Percentiles rank a stretch among this genome's conserved stretches.
phyloP scores from a whole-genome alignment of 30 jellyfish, hydroid and myxozoan species.

The Turritopsis dohrnii region DNA sequence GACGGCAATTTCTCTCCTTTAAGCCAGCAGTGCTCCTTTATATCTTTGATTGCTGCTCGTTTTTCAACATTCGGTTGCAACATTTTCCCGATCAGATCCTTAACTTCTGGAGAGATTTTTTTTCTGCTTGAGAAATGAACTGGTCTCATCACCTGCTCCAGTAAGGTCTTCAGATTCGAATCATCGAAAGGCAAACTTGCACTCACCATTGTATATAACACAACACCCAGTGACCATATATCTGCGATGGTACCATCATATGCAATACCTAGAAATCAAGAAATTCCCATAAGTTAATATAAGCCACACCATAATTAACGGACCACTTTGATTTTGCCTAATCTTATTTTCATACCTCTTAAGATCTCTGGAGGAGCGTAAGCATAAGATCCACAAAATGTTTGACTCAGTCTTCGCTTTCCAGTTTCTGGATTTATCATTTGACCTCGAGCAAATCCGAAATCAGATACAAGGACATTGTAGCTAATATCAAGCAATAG shows the following conservation, averaged over 20 bases:
- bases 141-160: conserved; percentile 97
- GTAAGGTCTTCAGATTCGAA: conserved; percentile 87
- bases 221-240: conserved; percentile 96
- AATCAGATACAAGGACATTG: conserved; percentile 81
- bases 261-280: conserved; percentile 40
- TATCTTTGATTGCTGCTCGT: conserved; percentile 55
- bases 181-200: conserved; percentile 98
- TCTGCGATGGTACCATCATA: conserved; percentile 95
- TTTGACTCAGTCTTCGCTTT: conserved; percentile 76
- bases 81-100: conserved; percentile 78
- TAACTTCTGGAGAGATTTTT: conserved; percentile 92
- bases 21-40: conserved; percentile 76
- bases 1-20: conserved; percentile 71
- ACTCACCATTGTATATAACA: conserved; percentile 93
- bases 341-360: conserved; percentile 47
- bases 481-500: conserved; percentile 69
- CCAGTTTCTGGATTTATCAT: conserved; percentile 86
- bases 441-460: conserved; percentile 95
- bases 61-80: conserved; percentile 73
- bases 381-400: conserved; percentile 98
- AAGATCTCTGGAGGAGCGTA: conserved; percentile 98
- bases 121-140: conserved; percentile 89
- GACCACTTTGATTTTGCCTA: too few relatives aligned
- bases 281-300: neutral
- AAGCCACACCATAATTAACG: too few relatives aligned